Evolutionary conservation across 1,140 invertebrate genomes (phyloP).

Genomic region (Neodiprion fabricii): DNA sequence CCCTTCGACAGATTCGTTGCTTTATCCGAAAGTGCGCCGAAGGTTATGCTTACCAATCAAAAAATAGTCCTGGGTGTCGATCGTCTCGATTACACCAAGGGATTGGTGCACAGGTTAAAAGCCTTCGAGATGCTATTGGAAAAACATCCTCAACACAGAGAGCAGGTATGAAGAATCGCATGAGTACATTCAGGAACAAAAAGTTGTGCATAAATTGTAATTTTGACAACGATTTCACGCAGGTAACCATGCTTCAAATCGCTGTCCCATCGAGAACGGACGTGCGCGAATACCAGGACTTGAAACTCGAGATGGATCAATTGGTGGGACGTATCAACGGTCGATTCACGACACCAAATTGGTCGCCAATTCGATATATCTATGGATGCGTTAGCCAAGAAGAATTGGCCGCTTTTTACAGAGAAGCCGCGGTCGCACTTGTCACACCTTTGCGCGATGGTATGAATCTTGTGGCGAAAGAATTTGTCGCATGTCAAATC

Average conservation of each 20-base stretch:
- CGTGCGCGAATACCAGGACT: conserved; percentile 88
- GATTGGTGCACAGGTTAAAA: conserved; percentile 82
- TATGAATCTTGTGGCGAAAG: conserved; percentile 94
- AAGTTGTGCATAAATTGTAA: conserved; percentile 1
- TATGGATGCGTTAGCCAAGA: conserved; percentile 88
- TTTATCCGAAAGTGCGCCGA: conserved; percentile 78
- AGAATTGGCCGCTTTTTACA: conserved; percentile 83
- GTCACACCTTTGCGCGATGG: conserved; percentile 89
- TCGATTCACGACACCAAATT: conserved; percentile 85
- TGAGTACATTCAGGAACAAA: neutral
- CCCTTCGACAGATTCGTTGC: conserved; percentile 87
- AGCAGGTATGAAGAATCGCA: conserved; percentile 66
- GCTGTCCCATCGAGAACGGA: conserved; percentile 89
- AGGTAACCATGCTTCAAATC: conserved; percentile 80
- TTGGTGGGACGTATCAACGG: conserved; percentile 88
- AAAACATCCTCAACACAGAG: conserved; percentile 85
- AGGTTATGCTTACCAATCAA: conserved; percentile 72
- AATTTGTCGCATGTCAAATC: conserved; percentile 92
- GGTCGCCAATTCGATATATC: conserved; percentile 91
- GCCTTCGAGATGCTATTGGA: conserved; percentile 85
- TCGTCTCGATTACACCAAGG: conserved; percentile 91
- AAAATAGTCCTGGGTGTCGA: conserved; percentile 88
- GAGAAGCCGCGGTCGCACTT: conserved; percentile 83
- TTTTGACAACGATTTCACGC: neutral
- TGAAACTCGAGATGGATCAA: conserved; percentile 92